Conservation (phyloP, 1,140 invertebrate species). For the Propsilocerus akamusi region DNA sequence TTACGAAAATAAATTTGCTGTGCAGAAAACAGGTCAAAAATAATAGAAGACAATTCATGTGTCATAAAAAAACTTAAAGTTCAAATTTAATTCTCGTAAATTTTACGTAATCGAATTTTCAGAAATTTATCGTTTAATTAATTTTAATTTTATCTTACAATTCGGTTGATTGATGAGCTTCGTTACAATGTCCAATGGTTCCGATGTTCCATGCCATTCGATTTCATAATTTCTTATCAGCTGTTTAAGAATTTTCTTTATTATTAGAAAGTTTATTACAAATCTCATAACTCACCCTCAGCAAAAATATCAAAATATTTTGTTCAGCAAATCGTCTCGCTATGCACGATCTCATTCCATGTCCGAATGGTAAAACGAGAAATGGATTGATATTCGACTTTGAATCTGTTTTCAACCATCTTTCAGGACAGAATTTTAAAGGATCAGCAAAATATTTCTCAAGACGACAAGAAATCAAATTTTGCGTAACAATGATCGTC, state of each 20-base stretch:
- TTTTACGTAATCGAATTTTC: too few species aligned
- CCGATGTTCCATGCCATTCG: conserved; percentile 36
- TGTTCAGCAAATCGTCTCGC: conserved; percentile 76
- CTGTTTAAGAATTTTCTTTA: conserved; percentile 28
- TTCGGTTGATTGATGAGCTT: conserved; percentile 64
- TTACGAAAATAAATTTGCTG: too few species aligned
- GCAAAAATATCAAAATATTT: conserved; percentile 58
- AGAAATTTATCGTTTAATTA: conserved; percentile 26
- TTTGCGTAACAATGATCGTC: conserved; percentile 77
- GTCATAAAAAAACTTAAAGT: too few species aligned
- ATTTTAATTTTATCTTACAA: conserved; percentile 39
- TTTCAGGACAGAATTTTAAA: conserved; percentile 49
- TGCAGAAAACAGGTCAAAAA: too few species aligned
- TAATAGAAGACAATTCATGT: too few species aligned
- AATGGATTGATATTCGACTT: conserved; percentile 44
- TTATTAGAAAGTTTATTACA: background rate
- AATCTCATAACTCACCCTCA: conserved; percentile 37
- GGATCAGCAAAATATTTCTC: conserved; percentile 50
- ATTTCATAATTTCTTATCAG: conserved; percentile 44
- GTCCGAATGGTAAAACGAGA: conserved; percentile 69
- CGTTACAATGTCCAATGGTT: conserved; percentile 39
- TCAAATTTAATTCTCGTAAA: too few species aligned
- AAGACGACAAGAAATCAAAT: conserved; percentile 55
- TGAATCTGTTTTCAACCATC: conserved; percentile 39
- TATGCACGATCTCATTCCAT: conserved; percentile 72